Base-by-base conservation (phyloP, 2,888 invertebrate genomes). In the Chydorus sphaericus region DNA sequence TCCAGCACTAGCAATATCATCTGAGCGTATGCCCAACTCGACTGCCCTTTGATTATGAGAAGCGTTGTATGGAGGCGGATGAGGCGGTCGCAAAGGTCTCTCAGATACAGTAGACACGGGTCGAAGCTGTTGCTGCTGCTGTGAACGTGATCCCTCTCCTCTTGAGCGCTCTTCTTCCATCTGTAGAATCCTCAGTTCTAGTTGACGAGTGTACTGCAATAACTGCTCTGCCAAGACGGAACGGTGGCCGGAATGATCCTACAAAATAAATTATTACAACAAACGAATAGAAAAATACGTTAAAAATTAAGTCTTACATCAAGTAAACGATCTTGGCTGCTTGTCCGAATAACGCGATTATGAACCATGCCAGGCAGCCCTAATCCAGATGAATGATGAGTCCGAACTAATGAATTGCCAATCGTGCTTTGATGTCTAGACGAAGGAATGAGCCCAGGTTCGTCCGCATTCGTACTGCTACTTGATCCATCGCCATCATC, bases 401-500 rank as follows among this genome's bases (percentile, higher is more conserved):
- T 20, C 33, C 33, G 31, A 36, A 38, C n/a, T 53, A 26, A 4
- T 54, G 30, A n/a, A 51, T 29, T n/a, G n/a, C n/a, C n/a, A n/a
- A n/a, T n/a, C n/a, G n/a, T n/a, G n/a, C n/a, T 23, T 58, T 53
- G 54, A 60, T 57, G 55, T 60, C 61, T 56, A 36, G 58, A 44
- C 28, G 44, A 23, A 16, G 62, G 59, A 14, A 62, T 59, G 29
- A 62, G 59, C 11, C 57, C 59, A n/a, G 65, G 61, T 67, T 88
- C 87, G 62, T 90, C 90, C 3, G 86, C 86, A 67, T 91, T 89
- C 11, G 92, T 93, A 64, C 90, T 88, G 48, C 88, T 90, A 71
- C 92, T 92, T 62, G 90, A 91, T 3, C 93, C 93, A 67, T 94
- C 93, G 0, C 93, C 93, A 66, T 93, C 92, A 68, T 93, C 93